Conservation (phyloP, 2,113 vertebrate genomes). For the Anser brachyrhynchus region DNA sequence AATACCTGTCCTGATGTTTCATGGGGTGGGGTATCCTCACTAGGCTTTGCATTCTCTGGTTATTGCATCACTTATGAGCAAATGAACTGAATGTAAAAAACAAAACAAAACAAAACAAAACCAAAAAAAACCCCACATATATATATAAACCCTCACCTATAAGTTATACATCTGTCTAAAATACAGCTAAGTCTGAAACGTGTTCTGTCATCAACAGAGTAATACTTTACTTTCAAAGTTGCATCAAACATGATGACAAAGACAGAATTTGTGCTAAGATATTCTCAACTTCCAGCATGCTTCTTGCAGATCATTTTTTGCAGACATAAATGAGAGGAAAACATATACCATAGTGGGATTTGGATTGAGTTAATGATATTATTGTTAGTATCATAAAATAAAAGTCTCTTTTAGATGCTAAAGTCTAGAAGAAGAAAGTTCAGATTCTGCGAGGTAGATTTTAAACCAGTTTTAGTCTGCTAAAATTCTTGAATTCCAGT, state of each 20-base stretch:
- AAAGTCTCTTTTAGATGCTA: not conserved
- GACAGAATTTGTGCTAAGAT: not conserved
- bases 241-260: not conserved
- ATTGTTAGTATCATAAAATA: not conserved
- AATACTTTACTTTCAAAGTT: not conserved
- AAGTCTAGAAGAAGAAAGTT: not conserved
- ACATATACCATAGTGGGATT: not conserved
- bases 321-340: not conserved
- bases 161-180: not conserved
- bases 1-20: slow-evolving; percentile 4
- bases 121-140: not conserved
- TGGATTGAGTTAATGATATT: not conserved
- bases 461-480: not conserved
- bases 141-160: not conserved
- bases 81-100: not conserved
- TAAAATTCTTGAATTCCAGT: not conserved
- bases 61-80: not conserved
- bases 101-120: not conserved
- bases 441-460: not conserved
- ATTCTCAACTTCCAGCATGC: not conserved
- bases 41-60: slow-evolving; percentile 2
- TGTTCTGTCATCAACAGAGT: not conserved
- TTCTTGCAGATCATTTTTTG: not conserved
- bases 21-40: not conserved
- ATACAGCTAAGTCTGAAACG: not conserved